Conservation (phyloP, 2,888 invertebrate species). For the Creontiades dilutus region DNA sequence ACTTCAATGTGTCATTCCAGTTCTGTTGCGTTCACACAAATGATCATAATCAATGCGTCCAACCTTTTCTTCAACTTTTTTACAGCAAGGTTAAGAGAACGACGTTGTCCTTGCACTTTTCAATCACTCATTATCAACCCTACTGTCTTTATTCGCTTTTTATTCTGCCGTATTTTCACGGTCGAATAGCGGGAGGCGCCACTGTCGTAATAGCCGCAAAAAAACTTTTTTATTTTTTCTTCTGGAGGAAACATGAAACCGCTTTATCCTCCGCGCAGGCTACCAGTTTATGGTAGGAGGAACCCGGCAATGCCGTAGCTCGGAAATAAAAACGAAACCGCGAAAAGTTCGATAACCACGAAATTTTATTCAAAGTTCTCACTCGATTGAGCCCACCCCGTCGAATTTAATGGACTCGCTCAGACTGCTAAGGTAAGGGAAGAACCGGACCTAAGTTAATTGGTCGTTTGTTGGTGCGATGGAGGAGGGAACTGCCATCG, state of each 20-base stretch:
- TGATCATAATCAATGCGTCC: background rate
- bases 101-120: conserved; percentile 26
- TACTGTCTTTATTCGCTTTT: conserved; percentile 9
- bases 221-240: background rate
- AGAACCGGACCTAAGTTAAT: conserved; percentile 26
- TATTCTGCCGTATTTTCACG: background rate
- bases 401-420: conserved; percentile 32
- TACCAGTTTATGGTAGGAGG: background rate
- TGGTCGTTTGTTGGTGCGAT: conserved; percentile 32
- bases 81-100: background rate
- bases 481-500: background rate
- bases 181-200: conserved; percentile 3
- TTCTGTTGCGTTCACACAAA: background rate
- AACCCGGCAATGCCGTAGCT: background rate
- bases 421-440: background rate
- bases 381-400: conserved; percentile 31
- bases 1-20: background rate
- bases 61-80: conserved; percentile 1
- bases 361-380: conserved; percentile 39
- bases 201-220: background rate
- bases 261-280: background rate
- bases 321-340: background rate
- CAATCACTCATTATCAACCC: conserved; percentile 9
- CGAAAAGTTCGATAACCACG: conserved; percentile 31
- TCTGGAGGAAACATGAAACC: background rate